These are phyloP conservation scores for Campoplex capitator DNA, from an alignment of 2,888 invertebrate species.

Conservation along the genomic window DNA sequence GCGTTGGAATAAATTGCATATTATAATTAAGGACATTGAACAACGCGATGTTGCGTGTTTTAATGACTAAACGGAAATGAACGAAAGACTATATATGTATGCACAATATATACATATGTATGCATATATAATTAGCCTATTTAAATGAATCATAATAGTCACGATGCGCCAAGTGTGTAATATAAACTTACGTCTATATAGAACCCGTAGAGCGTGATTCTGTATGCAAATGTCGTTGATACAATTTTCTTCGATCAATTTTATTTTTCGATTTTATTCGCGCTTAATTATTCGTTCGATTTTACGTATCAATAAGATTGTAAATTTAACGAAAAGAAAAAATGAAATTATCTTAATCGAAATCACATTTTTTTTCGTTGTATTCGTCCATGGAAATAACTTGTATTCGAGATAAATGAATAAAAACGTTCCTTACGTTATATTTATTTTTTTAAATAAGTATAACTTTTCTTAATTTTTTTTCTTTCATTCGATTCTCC, in stretches of 20 bases:
- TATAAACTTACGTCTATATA: slow-evolving; percentile 34
- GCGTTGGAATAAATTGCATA: too few relatives aligned
- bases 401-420: not conserved
- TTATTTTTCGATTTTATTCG: not conserved
- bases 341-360: not conserved
- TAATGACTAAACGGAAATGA: too few relatives aligned
- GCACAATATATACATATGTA: slow-evolving; percentile 21
- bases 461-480: too few relatives aligned
- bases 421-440: not conserved
- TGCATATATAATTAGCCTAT: slow-evolving; percentile 57
- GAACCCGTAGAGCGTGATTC: slow-evolving; percentile 42
- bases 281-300: not conserved
- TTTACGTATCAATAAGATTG: not conserved
- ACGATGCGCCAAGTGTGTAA: slow-evolving; percentile 53
- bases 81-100: not conserved
- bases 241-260: not conserved
- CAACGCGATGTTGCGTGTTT: too few relatives aligned
- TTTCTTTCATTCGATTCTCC: too few relatives aligned
- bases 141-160: slow-evolving; percentile 55
- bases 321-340: not conserved
- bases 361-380: not conserved
- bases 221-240: slow-evolving; percentile 44
- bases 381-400: slow-evolving; percentile 9
- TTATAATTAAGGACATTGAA: too few relatives aligned
- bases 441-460: too few relatives aligned